Evolutionary conservation across 2,113 vertebrate genomes (phyloP), one percentile per base, ranked within the genome.

Genomic region (Athene noctua): DNA sequence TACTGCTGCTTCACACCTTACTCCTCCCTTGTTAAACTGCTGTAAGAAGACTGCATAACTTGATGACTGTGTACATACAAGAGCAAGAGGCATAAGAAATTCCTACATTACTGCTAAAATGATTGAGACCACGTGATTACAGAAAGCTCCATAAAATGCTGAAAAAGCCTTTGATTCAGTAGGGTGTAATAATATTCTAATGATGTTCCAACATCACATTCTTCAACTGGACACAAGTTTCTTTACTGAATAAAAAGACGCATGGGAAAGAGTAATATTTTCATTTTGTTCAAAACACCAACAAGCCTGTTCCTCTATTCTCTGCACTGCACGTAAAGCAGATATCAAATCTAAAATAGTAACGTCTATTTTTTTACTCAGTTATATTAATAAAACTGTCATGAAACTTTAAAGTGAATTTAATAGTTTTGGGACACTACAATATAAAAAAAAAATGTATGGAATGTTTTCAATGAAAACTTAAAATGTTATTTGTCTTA

Each of bases 21-120:
- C 36, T 92, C 84, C 78, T 85, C 86, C 66, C 66, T 79, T 86
- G 89, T 91, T 96, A 82, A 96, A 87, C 80, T 80, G 66, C 71
- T 88, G 62, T 77, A 85, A 70, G 89, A 92, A 91, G 71, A 91
- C 17, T 62, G 65, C 30, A 36, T 46, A 92, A 79, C 62, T n/a
- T 87, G 70, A 93, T 58, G 58, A 74, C 94, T 84, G 17, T 26
- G 65, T 21, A 65, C 23, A 42, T 29, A 63, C 13, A 38, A 68
- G 38, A 84, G 55, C 38, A 84, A 77, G 42, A 92, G 29, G 38
- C 29, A 14, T 42, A 62, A 16, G 5, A 65, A 81, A 89, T 21
- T 61, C 57, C 71, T 91, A 67, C 27, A 72, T 74, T 84, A 71
- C 34, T 75, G 72, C 38, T 58, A 59, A 54, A 95, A 88, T 58